Evolutionary conservation across 2,113 vertebrate species (phyloP).

Genomic region (Willisornis vidua): DNA sequence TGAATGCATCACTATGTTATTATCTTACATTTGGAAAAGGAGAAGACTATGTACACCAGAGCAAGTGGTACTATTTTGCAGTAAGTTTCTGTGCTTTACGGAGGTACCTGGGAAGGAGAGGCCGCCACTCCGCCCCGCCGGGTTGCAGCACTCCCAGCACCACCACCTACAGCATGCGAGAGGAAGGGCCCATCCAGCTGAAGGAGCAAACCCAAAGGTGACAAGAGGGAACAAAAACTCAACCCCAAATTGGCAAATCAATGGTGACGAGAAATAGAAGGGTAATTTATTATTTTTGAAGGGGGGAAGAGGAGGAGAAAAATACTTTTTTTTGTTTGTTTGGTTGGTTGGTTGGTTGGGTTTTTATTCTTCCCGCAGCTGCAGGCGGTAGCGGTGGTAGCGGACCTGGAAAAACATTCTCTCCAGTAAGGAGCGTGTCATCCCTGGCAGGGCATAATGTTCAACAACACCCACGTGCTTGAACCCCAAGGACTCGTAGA

Average conservation of each 20-base stretch:
- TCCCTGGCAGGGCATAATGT: conserved; percentile 90
- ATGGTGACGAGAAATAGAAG: conserved; percentile 29
- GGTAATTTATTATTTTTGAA: conserved; percentile 36
- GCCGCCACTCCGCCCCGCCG: not conserved
- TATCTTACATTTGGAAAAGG: conserved; percentile 40
- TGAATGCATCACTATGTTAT: conserved; percentile 33
- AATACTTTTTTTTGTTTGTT: not conserved
- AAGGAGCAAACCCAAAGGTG: conserved; percentile 37
- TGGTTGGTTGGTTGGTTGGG: not conserved
- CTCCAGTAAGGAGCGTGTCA: conserved; percentile 91
- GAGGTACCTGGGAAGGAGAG: conserved; percentile 62
- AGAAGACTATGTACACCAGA: conserved; percentile 60
- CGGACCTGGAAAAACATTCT: conserved; percentile 99
- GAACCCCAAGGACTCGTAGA: conserved; percentile 98
- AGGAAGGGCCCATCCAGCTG: conserved; percentile 43
- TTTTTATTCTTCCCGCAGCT: conserved; percentile 93
- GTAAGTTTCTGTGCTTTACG: conserved; percentile 72
- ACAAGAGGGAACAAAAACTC: conserved; percentile 26
- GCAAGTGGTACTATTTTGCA: conserved; percentile 17
- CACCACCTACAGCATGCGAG: conserved; percentile 50
- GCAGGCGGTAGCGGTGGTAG: conserved; percentile 96
- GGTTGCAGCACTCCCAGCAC: conserved; percentile 26
- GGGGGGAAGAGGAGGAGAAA: not conserved
- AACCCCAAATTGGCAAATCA: conserved; percentile 46
- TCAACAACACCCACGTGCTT: conserved; percentile 88